A percentile compares a stretch with the other conserved stretches of the same genome.
These are phyloP conservation scores for Gallinago solitaria DNA, from an alignment of 2,797 vertebrate species.

Conservation along the genomic window DNA sequence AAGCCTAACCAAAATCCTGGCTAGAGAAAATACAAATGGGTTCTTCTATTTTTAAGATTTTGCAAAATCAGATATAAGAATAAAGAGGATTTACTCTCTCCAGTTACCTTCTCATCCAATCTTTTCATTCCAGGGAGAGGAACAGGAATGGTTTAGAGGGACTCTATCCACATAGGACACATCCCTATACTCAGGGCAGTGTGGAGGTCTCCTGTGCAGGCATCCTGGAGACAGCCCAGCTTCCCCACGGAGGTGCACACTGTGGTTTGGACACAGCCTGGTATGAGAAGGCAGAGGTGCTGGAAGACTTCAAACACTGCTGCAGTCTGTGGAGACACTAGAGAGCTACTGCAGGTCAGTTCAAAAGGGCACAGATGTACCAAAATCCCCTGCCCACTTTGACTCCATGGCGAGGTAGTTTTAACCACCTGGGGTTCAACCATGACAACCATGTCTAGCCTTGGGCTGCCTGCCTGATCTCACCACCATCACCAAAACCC, in stretches of 20 bases:
- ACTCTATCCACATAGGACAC: too few species aligned
- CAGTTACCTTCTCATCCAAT: background rate
- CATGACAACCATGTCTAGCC: background rate
- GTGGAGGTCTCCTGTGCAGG: background rate
- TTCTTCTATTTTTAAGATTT: background rate
- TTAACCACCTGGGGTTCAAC: background rate
- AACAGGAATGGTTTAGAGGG: background rate
- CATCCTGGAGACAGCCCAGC: background rate
- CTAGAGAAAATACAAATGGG: background rate
- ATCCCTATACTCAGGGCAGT: background rate
- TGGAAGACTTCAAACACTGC: background rate
- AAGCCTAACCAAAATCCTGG: too few species aligned
- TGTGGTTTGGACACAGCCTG: background rate
- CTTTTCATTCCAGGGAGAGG: background rate
- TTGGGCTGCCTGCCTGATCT: background rate
- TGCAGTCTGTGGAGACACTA: fast-evolving
- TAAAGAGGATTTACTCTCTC: background rate
- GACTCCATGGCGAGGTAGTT: background rate
- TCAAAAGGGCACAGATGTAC: background rate
- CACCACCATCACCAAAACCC: background rate
- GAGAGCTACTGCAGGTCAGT: too few species aligned
- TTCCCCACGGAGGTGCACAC: background rate
- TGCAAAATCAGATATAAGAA: background rate
- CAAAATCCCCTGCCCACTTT: background rate
- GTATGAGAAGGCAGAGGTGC: background rate